Evolutionary conservation across 2,113 vertebrate species (phyloP), one percentile per base, ranked within the genome.

Genomic region (Eurystomus gularis): DNA sequence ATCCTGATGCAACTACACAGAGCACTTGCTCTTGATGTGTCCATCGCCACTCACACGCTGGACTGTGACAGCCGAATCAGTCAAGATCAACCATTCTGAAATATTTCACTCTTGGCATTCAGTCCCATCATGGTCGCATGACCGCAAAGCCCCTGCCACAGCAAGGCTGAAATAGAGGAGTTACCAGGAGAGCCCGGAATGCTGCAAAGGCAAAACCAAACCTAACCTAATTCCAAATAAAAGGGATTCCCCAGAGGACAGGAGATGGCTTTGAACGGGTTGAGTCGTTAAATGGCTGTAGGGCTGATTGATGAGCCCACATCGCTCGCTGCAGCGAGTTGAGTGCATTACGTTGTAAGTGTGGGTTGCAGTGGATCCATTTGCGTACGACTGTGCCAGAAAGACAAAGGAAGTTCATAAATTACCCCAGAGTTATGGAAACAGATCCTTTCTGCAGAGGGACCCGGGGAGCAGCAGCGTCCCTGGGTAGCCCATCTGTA

Each of bases 401-500:
- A 46, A 31, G 66, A 17, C 0, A 61, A 71, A 90, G 82, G 82
- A 84, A 54, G 55, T 70, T 62, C 83, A 70, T 81, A 85, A 65
- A 31, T 65, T 39, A 61, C 24, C 72, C 72, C 2, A 5, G 79
- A 79, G 62, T 23, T 76, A 8, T 39, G 86, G 82, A 90, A 88
- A 44, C 28, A 69, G 75, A 88, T 80, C 79, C 46, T 39, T 49
- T 60, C 60, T 82, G 68, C 57, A 29, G 65, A 86, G 91, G 86
- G 77, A 42, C 46, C 42, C 2, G 2, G 73, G 73, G 73, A 80
- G 60, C 79, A 55, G 81, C 72, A 31, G 57, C 0, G 1, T 75
- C 88, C 88, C 93, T 54, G 91, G 46, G 78, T 17, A 88, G 75
- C 86, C 88, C 94, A 62, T 72, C 85, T 71, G 75, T 19, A 58